Base-by-base conservation (phyloP, 2,113 vertebrate genomes). In the Mustelus asterias region DNA sequence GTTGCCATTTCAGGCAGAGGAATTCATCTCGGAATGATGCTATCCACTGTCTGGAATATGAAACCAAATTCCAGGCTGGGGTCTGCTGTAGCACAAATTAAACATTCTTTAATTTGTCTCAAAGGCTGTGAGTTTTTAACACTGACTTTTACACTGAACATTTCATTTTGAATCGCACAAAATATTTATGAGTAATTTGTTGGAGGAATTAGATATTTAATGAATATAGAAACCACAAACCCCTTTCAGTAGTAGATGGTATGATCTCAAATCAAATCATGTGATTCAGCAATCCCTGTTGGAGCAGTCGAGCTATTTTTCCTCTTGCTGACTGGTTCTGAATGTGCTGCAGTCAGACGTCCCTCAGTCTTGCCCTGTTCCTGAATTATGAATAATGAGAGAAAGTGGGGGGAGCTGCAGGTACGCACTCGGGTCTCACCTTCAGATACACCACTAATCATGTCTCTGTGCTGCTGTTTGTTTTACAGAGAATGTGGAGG, bases 401-500 rank as follows among this genome's bases (percentile, higher is more conserved):
- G 13, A 95, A 95, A 72, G 22, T 95, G 94, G 20, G 26, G 20
- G 41, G 94, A 48, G 69, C 26, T 95, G 94, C 89, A 93, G 60
- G 60, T 93, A 37, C 89, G 18, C 0, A 13, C 41, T 95, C 69
- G 33, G 44, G 94, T 70, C 44, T 95, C 69, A 14, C 44, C 69
- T 95, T 72, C 94, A 95, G 67, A 95, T 16, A 29, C 44, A 54
- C 1, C 94, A 72, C 94, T 95, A 72, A 95, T 95, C 67, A 95
- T 95, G 94, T 95, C 67, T 76, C 69, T 95, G 11, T 95, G 94
- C 44, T 95, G 94, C 94, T 95, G 94, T 95, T 95, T 95, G 67
- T 95, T 72, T 95, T 95, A 95, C 69, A 95, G 94, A 72, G 94
- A 95, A 72, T 95, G 94, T 95, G 94, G 94, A 72, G 94, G 37